phyloP scores from a whole-genome alignment of 2,888 invertebrate species.

The Atrina japonica region DNA sequence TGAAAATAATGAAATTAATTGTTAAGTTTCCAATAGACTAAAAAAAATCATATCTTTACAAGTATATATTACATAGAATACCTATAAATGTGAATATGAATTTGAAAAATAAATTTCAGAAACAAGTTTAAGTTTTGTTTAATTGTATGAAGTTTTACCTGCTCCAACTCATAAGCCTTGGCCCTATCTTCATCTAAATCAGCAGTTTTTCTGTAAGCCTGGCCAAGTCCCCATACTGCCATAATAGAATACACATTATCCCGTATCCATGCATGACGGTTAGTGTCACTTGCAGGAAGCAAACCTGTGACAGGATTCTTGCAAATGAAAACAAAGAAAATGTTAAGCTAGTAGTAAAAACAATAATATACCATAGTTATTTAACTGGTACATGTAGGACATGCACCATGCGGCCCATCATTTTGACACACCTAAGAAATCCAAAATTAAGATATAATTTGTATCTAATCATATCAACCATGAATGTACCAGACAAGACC shows the following conservation, averaged over 20 bases:
- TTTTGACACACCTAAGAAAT: not conserved
- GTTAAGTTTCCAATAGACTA: too few species aligned
- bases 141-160: too few species aligned
- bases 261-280: conserved; percentile 96
- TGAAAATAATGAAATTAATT: too few species aligned
- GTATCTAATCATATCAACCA: not conserved
- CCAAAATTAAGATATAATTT: not conserved
- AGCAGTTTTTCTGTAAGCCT: conserved; percentile 99
- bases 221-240: conserved; percentile 98
- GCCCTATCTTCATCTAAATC: conserved; percentile 99
- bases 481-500: not conserved
- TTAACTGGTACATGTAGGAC: too few species aligned
- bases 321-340: conserved; percentile 28
- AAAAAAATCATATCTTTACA: too few species aligned
- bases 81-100: too few species aligned
- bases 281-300: conserved; percentile 89
- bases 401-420: too few species aligned
- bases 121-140: too few species aligned
- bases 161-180: conserved; percentile 98
- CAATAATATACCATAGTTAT: not conserved
- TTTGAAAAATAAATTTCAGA: too few species aligned
- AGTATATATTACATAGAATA: too few species aligned
- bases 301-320: conserved; percentile 98
- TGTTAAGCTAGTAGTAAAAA: not conserved
- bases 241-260: conserved; percentile 98